Evolutionary conservation across 2,113 vertebrate genomes (phyloP), one percentile per base, ranked within the genome.

Genomic region (Aspidoscelis tigris): DNA sequence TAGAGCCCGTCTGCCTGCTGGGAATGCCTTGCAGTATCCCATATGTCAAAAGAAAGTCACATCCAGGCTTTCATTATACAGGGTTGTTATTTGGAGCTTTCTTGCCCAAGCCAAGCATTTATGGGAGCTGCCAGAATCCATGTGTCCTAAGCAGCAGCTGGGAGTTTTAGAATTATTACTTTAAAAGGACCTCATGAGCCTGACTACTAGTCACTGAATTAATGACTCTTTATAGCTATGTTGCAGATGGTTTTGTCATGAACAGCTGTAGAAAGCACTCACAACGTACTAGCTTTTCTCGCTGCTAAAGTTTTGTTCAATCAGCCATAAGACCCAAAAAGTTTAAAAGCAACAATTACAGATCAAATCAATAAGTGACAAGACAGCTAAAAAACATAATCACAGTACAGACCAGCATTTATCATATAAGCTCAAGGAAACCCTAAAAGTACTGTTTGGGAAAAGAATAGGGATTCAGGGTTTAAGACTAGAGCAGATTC

Each of bases 101-200:
- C 70, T 44, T 68, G 47, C 14, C 33, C 33, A 68, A 74, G 53
- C 68, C 66, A 76, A 81, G 92, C 90, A 84, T 90, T 61, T 66
- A 72, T 76, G 82, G 90, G 89, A 86, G 53, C 87, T 93, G 91
- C 88, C 89, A 71, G 64, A 14, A n/a, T 0, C 65, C 75, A 18
- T 39, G 78, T 50, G 66, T 1, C 7, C 91, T 86, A 85, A 85
- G 87, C 81, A 39, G 61, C 81, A 73, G 75, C 80, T 82, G 74
- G 2, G 24, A 10, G 5, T 24, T 68, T 61, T 64, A 39, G 70
- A 50, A 41, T 20, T 53, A 33, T 53, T 22, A 50, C 26, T 71
- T 78, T 77, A 79, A 12, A 24, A 78, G 78, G 44, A 20, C 20
- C 44, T 65, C 24, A 47, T 21, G 26, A 24, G 43, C 21, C 55